A percentile compares a stretch with the other conserved stretches of the same genome.
Conservation (phyloP, 2,113 vertebrate species). For the Petromus typicus region DNA sequence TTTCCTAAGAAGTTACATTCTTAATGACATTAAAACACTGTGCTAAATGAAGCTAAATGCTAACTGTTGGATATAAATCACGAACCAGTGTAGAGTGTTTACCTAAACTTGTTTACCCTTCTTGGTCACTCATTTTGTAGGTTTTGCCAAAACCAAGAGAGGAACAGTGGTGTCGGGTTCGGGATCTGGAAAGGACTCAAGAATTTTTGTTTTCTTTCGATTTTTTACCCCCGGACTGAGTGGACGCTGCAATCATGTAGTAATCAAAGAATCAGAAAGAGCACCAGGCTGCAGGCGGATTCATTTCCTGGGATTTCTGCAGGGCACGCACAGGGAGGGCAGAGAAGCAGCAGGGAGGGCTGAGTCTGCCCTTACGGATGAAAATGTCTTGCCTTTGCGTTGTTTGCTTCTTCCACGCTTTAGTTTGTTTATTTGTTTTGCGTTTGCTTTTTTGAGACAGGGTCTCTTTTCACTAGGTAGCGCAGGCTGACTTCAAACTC, state of each 20-base stretch:
- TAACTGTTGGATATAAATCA: constrained; percentile 71
- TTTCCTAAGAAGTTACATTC: constrained; percentile 88
- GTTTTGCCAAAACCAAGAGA: constrained; percentile 76
- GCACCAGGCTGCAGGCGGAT: constrained; percentile 13
- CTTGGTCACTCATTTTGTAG: constrained; percentile 74
- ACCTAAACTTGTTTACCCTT: constrained; percentile 86
- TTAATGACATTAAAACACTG: constrained; percentile 85
- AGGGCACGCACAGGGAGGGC: not conserved
- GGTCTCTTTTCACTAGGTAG: too few species aligned
- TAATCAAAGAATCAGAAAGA: constrained; percentile 60
- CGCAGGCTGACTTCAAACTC: too few species aligned
- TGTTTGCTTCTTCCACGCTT: not conserved
- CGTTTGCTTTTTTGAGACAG: too few species aligned
- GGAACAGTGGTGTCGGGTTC: constrained; percentile 67
- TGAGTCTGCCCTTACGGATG: not conserved
- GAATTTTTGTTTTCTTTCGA: constrained; percentile 77
- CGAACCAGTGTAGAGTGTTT: constrained; percentile 85
- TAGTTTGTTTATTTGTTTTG: too few species aligned
- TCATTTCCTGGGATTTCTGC: constrained; percentile 3
- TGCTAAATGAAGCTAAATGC: constrained; percentile 79
- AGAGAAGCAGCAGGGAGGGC: not conserved
- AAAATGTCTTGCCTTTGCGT: not conserved
- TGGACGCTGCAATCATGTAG: constrained; percentile 59
- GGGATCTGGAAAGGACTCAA: constrained; percentile 80
- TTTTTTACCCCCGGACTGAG: constrained; percentile 66